These are phyloP conservation scores for Desoria tigrina DNA, from an alignment of 2,888 invertebrate genomes.

Conservation along the genomic window DNA sequence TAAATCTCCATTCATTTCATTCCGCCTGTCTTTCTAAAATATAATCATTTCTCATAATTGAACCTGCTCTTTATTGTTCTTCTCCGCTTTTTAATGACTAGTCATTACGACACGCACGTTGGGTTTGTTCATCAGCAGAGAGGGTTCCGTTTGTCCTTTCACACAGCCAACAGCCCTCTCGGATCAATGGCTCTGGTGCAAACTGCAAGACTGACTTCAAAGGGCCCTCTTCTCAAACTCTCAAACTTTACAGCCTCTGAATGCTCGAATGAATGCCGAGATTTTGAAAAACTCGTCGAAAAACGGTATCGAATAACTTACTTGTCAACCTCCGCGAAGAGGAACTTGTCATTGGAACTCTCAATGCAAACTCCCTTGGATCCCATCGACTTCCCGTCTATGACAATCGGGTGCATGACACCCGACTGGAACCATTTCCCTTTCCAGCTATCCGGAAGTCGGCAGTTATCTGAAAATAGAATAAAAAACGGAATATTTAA, in stretches of 20 bases:
- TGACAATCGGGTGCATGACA: conserved; percentile 31
- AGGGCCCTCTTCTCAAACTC: not conserved
- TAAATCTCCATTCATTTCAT: no score
- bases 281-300: conserved; percentile 8
- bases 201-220: not conserved
- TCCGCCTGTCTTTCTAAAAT: conserved; percentile 24
- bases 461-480: conserved; percentile 45
- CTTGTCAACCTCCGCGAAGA: conserved; percentile 39
- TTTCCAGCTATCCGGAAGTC: conserved; percentile 47
- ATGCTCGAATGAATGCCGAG: conserved; percentile 5
- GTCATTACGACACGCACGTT: conserved; percentile 33
- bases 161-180: no score
- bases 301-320: conserved; percentile 24
- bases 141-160: not conserved
- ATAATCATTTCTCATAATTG: conserved; percentile 35
- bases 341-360: conserved; percentile 48
- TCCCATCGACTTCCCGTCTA: conserved; percentile 44
- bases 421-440: conserved; percentile 52
- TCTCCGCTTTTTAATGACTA: conserved; percentile 30
- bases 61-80: conserved; percentile 33
- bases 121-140: conserved; percentile 6
- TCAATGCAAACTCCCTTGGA: conserved; percentile 48
- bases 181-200: conserved; percentile 1
- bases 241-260: conserved; percentile 6
- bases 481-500: conserved; percentile 17